A percentile compares a stretch with the other conserved stretches of the same genome.
Conservation (phyloP, 2,113 vertebrate genomes). For the Lutjanus erythropterus region DNA sequence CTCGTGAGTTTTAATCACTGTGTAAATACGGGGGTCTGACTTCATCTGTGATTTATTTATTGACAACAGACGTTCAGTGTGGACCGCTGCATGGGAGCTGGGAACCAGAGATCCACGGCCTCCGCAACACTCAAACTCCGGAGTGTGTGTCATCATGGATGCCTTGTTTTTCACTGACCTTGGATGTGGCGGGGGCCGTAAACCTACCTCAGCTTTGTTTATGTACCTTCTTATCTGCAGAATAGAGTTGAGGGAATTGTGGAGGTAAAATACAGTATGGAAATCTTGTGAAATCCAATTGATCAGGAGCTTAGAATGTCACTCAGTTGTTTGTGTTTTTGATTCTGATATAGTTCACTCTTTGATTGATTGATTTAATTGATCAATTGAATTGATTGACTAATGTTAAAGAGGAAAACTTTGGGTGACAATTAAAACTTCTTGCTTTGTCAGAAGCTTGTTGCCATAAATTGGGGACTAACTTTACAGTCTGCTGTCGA, state of each 20-base stretch:
- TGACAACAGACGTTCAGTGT: slow-evolving; percentile 85
- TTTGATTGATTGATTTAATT: too few relatives aligned
- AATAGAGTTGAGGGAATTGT: slow-evolving; percentile 19
- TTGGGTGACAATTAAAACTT: neutral
- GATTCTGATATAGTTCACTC: too few relatives aligned
- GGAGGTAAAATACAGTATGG: neutral
- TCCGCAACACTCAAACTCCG: neutral
- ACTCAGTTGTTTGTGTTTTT: neutral
- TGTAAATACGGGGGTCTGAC: slow-evolving; percentile 91
- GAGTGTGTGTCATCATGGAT: slow-evolving; percentile 23
- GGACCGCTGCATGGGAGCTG: slow-evolving; percentile 46
- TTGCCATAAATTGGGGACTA: neutral
- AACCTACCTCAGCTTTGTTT: slow-evolving; percentile 9
- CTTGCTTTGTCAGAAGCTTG: neutral
- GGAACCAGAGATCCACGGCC: slow-evolving; percentile 48
- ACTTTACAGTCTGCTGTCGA: neutral
- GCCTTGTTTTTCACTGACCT: slow-evolving; percentile 19
- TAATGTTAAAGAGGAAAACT: neutral
- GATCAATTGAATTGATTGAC: too few relatives aligned
- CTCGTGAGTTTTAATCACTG: slow-evolving; percentile 94
- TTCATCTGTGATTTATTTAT: slow-evolving; percentile 92
- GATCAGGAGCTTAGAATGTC: neutral
- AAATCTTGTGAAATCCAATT: neutral
- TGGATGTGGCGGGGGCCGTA: neutral
- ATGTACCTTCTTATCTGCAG: slow-evolving; percentile 28